Evolutionary conservation across 2,113 vertebrate genomes (phyloP).

Genomic region (Rhinoderma darwinii): DNA sequence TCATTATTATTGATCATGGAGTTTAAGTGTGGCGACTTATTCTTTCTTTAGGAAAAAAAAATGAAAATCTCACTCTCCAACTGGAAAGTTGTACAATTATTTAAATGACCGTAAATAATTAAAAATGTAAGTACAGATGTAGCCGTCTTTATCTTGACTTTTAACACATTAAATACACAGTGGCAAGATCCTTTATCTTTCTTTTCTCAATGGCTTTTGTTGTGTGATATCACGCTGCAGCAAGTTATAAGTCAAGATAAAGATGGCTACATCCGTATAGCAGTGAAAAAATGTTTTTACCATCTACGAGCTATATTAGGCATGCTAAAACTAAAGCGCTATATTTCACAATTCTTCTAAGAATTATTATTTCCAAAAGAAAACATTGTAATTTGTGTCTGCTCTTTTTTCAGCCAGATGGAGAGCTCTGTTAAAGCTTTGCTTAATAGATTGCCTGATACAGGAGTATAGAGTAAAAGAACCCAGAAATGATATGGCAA

Average conservation of each 20-base stretch:
- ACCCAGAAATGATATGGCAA: background rate
- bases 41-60: background rate
- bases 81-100: background rate
- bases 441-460: slow-evolving; percentile 18
- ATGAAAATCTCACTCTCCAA: background rate
- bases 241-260: too few species aligned
- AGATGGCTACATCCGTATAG: too few species aligned
- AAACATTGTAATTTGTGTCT: background rate
- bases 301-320: background rate
- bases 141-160: too few species aligned
- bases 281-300: background rate
- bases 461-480: background rate
- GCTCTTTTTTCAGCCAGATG: background rate
- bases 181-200: too few species aligned
- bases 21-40: background rate
- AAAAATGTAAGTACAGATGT: too few species aligned
- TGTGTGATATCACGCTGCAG: too few species aligned
- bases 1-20: slow-evolving; percentile 13
- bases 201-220: too few species aligned
- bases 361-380: background rate
- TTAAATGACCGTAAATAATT: background rate
- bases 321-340: background rate
- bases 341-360: background rate
- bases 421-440: background rate
- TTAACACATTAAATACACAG: too few species aligned